Evolutionary conservation across 2,113 vertebrate species (phyloP), one percentile per base, ranked within the genome.

Genomic region (Elephas maximus): DNA sequence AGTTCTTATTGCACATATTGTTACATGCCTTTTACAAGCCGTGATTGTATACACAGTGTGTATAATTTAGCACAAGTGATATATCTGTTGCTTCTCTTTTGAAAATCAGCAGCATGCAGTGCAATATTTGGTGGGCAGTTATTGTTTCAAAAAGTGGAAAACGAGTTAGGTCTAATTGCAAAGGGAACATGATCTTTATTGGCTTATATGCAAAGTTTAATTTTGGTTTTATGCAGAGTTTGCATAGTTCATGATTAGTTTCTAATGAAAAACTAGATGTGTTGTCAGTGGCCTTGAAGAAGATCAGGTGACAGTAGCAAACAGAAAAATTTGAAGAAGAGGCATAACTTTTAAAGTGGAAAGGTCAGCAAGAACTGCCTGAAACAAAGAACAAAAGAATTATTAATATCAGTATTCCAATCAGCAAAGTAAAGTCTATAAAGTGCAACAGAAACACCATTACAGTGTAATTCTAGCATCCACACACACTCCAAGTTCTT

Each of bases 311-410:
- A 99, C 98, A 79, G 99, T 99, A 92, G 99, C 99, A 95, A 99
- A 99, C 41, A 99, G 98, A 98, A 99, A 99, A 98, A 99, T 99
- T 95, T 99, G 99, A 98, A 99, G 99, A 98, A 99, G 99, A 83
- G 99, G 99, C 99, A 99, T 99, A 96, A 99, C 99, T 99, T 99
- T 99, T 97, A 99, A 98, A 71, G 99, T 99, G 28, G 99, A 99
- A 97, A 99, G 99, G 97, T 99, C 99, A 92, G 99, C 99, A 96
- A 99, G 99, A 97, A 99, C 99, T 88, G 99, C 99, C 99, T 99
- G 99, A 76, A 98, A 98, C 30, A 95, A 97, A 71, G 96, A 97
- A 4, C 90, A 98, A 95, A 74, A 96, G 6, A 53, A 93, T 93
- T 88, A 93, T 98, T 97, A 98, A 91, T 63, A 62, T 53, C 28